These are phyloP conservation scores for Brotogeris chrysoptera DNA, from an alignment of 2,797 vertebrate species.

Conservation along the genomic window DNA sequence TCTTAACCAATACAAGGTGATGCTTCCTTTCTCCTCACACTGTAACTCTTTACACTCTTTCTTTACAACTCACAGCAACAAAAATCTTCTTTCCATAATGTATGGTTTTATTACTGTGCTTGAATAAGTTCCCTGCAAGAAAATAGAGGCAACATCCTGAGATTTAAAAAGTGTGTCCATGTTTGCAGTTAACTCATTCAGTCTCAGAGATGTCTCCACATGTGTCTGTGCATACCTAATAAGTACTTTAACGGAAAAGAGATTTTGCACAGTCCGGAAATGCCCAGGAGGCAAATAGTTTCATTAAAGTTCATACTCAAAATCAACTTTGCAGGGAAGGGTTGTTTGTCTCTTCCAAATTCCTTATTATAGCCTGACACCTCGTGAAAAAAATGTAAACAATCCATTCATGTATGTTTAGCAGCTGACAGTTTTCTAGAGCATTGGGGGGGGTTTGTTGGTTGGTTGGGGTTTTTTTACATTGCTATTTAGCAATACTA, in stretches of 20 bases:
- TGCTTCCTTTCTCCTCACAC: not conserved
- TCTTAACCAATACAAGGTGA: not conserved
- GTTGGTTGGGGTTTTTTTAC: not conserved
- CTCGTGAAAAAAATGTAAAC: slow-evolving; percentile 23
- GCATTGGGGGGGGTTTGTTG: not conserved
- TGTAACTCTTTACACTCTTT: slow-evolving; percentile 19
- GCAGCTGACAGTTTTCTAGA: not conserved
- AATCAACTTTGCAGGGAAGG: slow-evolving; percentile 52
- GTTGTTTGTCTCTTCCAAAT: slow-evolving; percentile 44
- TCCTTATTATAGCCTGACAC: not conserved
- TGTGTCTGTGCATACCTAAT: not conserved
- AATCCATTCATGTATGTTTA: not conserved
- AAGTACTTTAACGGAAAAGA: not conserved
- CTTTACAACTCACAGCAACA: not conserved
- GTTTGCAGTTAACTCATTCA: slow-evolving; percentile 46
- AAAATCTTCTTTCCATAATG: not conserved
- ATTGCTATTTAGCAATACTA: slow-evolving; percentile 18
- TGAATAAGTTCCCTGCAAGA: not conserved
- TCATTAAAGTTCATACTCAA: slow-evolving; percentile 45
- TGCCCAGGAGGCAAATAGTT: slow-evolving; percentile 40
- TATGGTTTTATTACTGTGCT: not conserved
- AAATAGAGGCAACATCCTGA: not conserved
- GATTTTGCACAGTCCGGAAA: slow-evolving; percentile 32
- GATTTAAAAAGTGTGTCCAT: not conserved
- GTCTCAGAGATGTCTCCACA: not conserved